Base-by-base conservation (phyloP, 2,888 invertebrate genomes). In the Volucella zonaria region DNA sequence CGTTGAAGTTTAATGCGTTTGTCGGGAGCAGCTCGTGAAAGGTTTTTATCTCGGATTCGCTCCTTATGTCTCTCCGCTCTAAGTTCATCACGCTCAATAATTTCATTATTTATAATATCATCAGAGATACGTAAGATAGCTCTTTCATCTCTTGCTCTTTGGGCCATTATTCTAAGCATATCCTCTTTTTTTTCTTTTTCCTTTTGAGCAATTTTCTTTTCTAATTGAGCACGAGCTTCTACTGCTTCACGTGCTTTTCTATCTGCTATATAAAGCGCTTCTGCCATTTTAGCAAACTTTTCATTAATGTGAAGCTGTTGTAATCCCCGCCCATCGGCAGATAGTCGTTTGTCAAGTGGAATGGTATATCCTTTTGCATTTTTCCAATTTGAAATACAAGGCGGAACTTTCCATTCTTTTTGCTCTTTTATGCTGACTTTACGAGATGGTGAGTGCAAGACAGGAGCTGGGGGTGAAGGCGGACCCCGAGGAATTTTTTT, bases 361-460 rank as follows among this genome's bases (percentile, higher is more conserved):
- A 99, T 99, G 0, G 99, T 99, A 93, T 98, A 98, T 88, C 96
- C 95, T 92, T 98, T 99, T 4, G 99, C 97, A 92, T 99, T 99
- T 93, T 99, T 99, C 99, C 99, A 99, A 91, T 99, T 99, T 0
- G 97, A 98, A 87, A 99, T 99, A 89, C 99, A 99, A 0, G 99
- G 99, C 8, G 99, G 99, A 76, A 94, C 94, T 92, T 99, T 99
- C 99, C 99, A 99, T 91, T 99, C 99, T 82, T 98, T 96, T 91
- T 99, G 99, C 90, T 99, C 99, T 90, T 99, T 99, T 0, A 99
- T 99, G 2, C 99, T 98, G 0, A 98, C 98, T 90, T 99, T 96
- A 70, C 99, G 94, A 0, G 99, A 98, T 0, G 99, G 99, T 0
- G 99, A 99, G 93, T 99, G 99, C 92, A 99, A 94, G 11, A 99